phyloP scores from a whole-genome alignment of 2,888 invertebrate species.

The Ypsolopha sequella region DNA sequence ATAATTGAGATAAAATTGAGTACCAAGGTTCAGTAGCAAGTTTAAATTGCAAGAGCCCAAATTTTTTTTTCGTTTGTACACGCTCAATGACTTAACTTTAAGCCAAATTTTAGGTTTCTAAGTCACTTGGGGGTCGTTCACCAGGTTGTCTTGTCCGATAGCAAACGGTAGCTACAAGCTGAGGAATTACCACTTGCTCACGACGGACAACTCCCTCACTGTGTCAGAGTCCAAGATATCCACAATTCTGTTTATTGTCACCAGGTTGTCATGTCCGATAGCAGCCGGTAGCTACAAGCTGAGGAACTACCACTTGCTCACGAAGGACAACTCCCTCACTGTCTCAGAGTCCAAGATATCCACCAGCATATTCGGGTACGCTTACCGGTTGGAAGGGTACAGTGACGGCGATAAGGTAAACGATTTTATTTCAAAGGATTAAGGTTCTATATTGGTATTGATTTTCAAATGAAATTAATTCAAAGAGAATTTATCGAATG shows the following conservation, averaged over 20 bases:
- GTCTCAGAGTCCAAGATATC: constrained; percentile 45
- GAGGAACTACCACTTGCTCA: constrained; percentile 28
- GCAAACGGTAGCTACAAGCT: constrained; percentile 28
- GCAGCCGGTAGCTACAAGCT: constrained; percentile 28
- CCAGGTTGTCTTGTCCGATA: constrained; percentile 35
- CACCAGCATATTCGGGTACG: constrained; percentile 44
- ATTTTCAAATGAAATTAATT: too few species aligned
- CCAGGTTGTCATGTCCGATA: constrained; percentile 35
- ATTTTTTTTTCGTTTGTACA: too few species aligned
- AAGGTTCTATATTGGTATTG: too few species aligned
- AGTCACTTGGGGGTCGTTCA: neutral
- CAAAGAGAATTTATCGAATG: too few species aligned
- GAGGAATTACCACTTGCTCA: constrained; percentile 28
- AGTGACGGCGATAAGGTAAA: constrained; percentile 9
- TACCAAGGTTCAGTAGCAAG: too few species aligned
- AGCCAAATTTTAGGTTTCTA: too few species aligned
- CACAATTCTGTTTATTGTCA: neutral
- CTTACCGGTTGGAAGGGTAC: constrained; percentile 26
- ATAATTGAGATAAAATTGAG: too few species aligned
- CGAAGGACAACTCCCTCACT: constrained; percentile 29
- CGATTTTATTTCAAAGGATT: neutral
- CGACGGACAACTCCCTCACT: constrained; percentile 29
- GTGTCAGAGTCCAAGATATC: constrained; percentile 45
- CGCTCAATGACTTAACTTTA: too few species aligned
- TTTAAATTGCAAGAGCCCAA: too few species aligned